Evolutionary conservation across 2,797 vertebrate genomes (phyloP).

Genomic region (Girardinus metallicus): DNA sequence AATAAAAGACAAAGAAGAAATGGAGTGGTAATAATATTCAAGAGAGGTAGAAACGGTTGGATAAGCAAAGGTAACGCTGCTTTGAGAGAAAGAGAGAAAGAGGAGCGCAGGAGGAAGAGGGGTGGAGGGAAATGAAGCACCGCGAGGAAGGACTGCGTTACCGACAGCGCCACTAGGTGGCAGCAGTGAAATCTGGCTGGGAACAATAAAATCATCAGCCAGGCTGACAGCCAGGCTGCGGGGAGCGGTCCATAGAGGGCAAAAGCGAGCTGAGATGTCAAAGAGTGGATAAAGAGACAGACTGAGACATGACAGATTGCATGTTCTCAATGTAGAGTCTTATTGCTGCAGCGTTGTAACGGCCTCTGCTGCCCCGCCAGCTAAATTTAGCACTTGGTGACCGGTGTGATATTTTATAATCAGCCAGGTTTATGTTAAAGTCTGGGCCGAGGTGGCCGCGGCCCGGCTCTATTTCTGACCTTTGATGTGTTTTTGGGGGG

Average conservation of each 20-base stretch:
- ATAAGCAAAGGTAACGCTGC: slow-evolving; percentile 52
- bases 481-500: slow-evolving; percentile 29
- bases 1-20: slow-evolving; percentile 77
- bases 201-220: slow-evolving; percentile 70
- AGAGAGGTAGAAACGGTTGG: slow-evolving; percentile 45
- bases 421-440: slow-evolving; percentile 40
- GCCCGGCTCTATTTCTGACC: slow-evolving; percentile 6
- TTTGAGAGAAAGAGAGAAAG: slow-evolving; percentile 61
- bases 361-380: slow-evolving; percentile 41
- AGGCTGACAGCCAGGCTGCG: slow-evolving; percentile 65
- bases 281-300: slow-evolving; percentile 75
- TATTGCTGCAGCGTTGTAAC: slow-evolving; percentile 57
- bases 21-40: slow-evolving; percentile 73
- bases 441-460: slow-evolving; percentile 28
- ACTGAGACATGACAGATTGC: slow-evolving; percentile 75
- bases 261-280: slow-evolving; percentile 73
- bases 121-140: slow-evolving; percentile 36
- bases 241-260: slow-evolving; percentile 72
- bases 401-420: slow-evolving; percentile 60
- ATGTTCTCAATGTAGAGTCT: slow-evolving; percentile 78
- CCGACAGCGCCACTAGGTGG: slow-evolving; percentile 75
- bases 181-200: slow-evolving; percentile 42
- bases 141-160: slow-evolving; percentile 2
- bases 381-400: slow-evolving; percentile 73
- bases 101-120: slow-evolving; percentile 6